Base-by-base conservation (phyloP, 2,797 vertebrate genomes). In the Vireo griseus region DNA sequence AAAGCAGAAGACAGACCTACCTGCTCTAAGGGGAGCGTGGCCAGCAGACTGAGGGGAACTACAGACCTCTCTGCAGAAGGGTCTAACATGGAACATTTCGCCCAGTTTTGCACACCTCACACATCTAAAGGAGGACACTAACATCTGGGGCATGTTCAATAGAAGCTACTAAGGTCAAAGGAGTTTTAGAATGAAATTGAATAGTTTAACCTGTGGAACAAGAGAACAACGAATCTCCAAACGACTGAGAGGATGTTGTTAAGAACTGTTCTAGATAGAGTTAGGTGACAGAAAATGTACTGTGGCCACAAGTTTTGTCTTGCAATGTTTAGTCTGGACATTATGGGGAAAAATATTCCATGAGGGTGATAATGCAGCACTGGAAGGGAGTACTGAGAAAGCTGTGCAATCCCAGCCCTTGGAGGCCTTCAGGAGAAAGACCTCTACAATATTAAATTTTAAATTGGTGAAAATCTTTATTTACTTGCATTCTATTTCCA, bases 111-210 rank as follows among this genome's bases (percentile, higher is more conserved):
- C 51, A 16, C 21, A 65, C 6, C 15, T 24, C 0, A 1, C 4
- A 37, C 6, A 15, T 37, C 10, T 39, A 24, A 79, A 73, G 16
- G 14, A 52, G 9, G 25, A 50, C 6, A 6, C 1, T 21, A 54
- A 73, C 47, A 50, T 29, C 6, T 6, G 5, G 10, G 37, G 3
- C 1, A 0, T 3, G 5, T 48, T 68, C 16, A 47, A 6, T 1
- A 79, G 54, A 71, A 37, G 5, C 0, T 85, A 16, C 4, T 22
- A 40, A 26, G 10, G 5, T 51, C 25, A 51, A 78, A 78, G 11
- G 7, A 10, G 0, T 3, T 55, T 78, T 66, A 54, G 15, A 68
- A 68, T 35, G 47, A 48, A 16, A 13, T 18, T 5, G 4, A 25
- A 8, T 62, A 24, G 5, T 62, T 86, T 42, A 58, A n/a, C 3